phyloP scores from a whole-genome alignment of 2,113 vertebrate species.

The Hippocampus mohnikei region DNA sequence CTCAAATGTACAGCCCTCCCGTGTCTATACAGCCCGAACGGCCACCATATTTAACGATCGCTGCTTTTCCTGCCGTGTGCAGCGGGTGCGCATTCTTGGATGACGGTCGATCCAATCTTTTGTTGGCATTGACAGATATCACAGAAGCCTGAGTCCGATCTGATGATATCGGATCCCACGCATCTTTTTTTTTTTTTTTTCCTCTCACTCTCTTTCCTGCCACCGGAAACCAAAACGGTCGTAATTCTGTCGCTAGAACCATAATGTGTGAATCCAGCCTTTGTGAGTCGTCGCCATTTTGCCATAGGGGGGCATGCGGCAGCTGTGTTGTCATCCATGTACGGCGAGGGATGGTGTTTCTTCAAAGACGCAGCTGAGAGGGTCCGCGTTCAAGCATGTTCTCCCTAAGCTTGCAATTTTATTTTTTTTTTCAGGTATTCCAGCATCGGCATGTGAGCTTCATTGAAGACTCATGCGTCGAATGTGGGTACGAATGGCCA shows the following conservation, averaged over 20 bases:
- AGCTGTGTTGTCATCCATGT: too few relatives aligned
- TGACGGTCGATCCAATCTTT: neutral
- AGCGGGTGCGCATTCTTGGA: neutral
- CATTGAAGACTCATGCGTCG: neutral
- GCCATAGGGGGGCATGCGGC: neutral
- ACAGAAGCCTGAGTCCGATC: neutral
- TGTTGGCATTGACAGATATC: neutral
- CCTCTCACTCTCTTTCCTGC: neutral
- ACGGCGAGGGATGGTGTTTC: too few relatives aligned
- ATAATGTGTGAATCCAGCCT: neutral
- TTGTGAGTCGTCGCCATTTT: neutral
- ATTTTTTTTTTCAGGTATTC: neutral
- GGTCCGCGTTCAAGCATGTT: neutral
- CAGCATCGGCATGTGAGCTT: neutral
- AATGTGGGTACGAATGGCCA: neutral
- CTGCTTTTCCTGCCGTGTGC: neutral
- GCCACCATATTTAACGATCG: neutral
- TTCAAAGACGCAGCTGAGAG: neutral
- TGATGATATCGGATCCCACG: neutral
- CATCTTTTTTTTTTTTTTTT: neutral
- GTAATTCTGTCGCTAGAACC: neutral
- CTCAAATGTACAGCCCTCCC: neutral
- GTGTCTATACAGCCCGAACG: neutral
- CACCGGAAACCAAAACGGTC: neutral
- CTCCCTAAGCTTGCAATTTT: neutral